A percentile compares a stretch with the other conserved stretches of the same genome.
Evolutionary conservation across 2,888 invertebrate genomes (phyloP).

Genomic region (Podabrus alpinus): DNA sequence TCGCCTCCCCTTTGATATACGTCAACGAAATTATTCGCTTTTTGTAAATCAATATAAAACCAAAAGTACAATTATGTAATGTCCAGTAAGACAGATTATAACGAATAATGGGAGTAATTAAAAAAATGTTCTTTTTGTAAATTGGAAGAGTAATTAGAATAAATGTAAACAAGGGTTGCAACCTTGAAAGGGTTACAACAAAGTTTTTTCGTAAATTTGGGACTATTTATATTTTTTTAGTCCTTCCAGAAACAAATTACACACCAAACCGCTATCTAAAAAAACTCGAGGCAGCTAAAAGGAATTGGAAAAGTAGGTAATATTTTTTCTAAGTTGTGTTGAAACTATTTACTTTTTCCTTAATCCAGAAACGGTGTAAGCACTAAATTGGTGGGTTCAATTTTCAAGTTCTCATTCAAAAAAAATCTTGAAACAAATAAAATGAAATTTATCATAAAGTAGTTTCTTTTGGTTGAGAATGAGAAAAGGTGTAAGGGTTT

Average conservation of each 20-base stretch:
- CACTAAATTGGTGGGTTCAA: background rate
- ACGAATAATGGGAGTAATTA: no score
- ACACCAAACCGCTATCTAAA: background rate
- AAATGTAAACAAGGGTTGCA: background rate
- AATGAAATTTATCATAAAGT: background rate
- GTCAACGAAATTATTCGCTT: no score
- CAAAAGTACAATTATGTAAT: no score
- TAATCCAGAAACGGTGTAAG: background rate
- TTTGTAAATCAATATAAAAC: no score
- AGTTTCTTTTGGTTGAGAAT: background rate
- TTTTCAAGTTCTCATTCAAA: background rate
- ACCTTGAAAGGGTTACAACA: background rate
- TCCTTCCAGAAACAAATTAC: background rate
- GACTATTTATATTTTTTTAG: background rate
- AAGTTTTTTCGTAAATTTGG: background rate
- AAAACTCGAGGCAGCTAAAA: background rate
- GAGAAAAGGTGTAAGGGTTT: background rate
- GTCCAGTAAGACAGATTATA: no score
- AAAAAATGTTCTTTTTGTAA: no score
- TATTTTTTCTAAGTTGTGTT: background rate
- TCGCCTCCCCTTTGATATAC: no score
- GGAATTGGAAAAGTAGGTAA: background rate
- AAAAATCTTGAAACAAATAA: background rate
- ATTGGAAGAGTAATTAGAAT: background rate
- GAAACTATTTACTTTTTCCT: background rate